Conservation (phyloP, 2,888 invertebrate species). For the Ditula angustiorana region DNA sequence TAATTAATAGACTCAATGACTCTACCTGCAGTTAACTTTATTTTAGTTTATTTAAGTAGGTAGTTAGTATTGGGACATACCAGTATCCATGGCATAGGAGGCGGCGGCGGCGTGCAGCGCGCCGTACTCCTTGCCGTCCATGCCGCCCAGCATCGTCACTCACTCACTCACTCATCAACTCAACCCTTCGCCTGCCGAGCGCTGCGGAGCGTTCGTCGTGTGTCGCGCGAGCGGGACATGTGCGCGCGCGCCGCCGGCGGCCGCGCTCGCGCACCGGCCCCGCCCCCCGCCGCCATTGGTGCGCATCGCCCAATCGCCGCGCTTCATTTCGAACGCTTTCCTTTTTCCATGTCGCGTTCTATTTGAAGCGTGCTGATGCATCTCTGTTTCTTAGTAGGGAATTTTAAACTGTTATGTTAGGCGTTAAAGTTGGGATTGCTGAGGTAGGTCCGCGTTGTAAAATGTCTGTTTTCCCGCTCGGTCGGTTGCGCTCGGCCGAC, state of each 20-base stretch:
- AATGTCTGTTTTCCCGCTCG: constrained; percentile 80
- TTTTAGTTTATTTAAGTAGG: too few species aligned
- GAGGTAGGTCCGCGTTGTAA: constrained; percentile 44
- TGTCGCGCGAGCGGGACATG: constrained; percentile 57
- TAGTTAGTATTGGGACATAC: too few species aligned
- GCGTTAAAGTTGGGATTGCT: constrained; percentile 41
- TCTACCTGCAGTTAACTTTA: too few species aligned
- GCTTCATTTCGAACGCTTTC: constrained; percentile 82
- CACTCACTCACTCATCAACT: constrained; percentile 56
- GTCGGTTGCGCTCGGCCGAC: constrained; percentile 79
- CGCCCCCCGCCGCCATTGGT: constrained; percentile 76
- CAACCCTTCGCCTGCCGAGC: constrained; percentile 45
- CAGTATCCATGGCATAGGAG: constrained; percentile 75
- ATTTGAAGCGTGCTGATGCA: constrained; percentile 82
- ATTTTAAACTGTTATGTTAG: constrained; percentile 47
- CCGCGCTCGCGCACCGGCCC: constrained; percentile 56
- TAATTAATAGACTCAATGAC: too few species aligned
- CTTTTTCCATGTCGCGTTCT: constrained; percentile 82
- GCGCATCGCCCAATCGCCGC: constrained; percentile 78
- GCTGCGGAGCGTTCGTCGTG: constrained; percentile 57
- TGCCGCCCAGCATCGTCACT: constrained; percentile 77
- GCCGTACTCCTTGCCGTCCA: constrained; percentile 83
- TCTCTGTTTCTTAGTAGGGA: constrained; percentile 48
- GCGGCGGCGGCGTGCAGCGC: constrained; percentile 80
- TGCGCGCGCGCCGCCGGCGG: constrained; percentile 48